Conservation (phyloP, 1,140 invertebrate genomes). For the Tigriopus japonicus region DNA sequence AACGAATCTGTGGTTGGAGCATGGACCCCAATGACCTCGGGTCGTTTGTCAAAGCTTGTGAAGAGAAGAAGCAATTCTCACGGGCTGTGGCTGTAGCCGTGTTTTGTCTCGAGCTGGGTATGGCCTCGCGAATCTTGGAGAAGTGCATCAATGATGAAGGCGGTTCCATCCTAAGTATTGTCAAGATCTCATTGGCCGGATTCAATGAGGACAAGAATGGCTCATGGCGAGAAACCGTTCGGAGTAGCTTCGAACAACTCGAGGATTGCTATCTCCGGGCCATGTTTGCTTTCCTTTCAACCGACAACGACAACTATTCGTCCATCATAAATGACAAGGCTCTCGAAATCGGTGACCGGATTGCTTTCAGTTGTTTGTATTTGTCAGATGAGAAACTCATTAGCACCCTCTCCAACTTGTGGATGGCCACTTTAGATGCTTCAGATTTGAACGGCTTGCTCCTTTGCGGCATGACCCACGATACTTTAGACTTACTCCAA, state of each 20-base stretch:
- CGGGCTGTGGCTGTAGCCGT: background rate
- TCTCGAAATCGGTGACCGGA: slow-evolving; percentile 64
- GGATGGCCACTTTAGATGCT: slow-evolving; percentile 43
- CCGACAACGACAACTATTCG: slow-evolving; percentile 54
- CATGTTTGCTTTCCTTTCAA: slow-evolving; percentile 75
- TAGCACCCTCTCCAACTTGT: slow-evolving; percentile 53
- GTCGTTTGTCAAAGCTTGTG: background rate
- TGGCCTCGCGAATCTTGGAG: background rate
- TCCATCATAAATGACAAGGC: slow-evolving; percentile 56
- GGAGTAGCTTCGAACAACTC: slow-evolving; percentile 33
- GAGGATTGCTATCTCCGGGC: slow-evolving; percentile 72
- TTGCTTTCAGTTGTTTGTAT: slow-evolving; percentile 83
- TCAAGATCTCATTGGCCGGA: background rate
- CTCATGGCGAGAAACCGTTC: background rate
- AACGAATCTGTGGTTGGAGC: background rate
- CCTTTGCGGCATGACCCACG: slow-evolving; percentile 47
- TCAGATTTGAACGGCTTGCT: slow-evolving; percentile 69
- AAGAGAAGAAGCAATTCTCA: background rate
- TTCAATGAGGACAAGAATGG: slow-evolving; percentile 3
- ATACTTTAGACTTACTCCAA: slow-evolving; percentile 61
- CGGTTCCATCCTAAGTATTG: background rate
- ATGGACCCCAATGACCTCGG: background rate
- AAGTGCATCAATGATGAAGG: background rate
- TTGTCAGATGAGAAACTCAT: slow-evolving; percentile 55
- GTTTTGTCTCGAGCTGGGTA: background rate